Evolutionary conservation across 2,797 vertebrate species (phyloP), one percentile per base, ranked within the genome.

Genomic region (Centropyge bicolor): DNA sequence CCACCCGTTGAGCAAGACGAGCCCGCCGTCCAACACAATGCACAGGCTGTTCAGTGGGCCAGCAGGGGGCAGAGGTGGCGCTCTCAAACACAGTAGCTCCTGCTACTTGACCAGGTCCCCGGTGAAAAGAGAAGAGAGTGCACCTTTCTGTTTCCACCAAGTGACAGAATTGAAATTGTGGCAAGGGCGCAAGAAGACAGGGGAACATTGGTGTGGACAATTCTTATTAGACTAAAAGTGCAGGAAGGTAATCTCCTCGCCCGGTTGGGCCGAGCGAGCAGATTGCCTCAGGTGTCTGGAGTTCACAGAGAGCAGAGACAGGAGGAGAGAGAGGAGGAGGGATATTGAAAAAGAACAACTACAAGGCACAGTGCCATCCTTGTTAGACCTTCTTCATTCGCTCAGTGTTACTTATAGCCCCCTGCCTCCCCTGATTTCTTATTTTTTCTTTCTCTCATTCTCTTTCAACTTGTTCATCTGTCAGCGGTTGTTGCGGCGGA

Each of bases 271-370:
- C 56, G 27, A 36, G 24, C 41, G 78, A 85, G 74, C 72, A 82
- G 69, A 76, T 67, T 72, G 67, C 77, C 78, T 82, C 52, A 24
- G 80, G 79, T 66, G 76, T 69, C 63, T 64, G 9, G 45, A 64
- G 75, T 76, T 81, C 57, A 73, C 20, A 45, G 6, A 61, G 56
- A 88, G 45, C n/a, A 2, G 55, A 49, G 55, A 63, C 41, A 52
- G 57, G 36, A 62, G 48, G 27, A 24, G 57, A 75, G 69, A 61
- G 56, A 22, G n/a, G 54, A 38, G 54, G 65, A 19, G 24, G 52
- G 66, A 65, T 69, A 86, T 41, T 74, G 69, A 41, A 62, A 52
- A 56, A 48, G 80, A 74, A 82, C 81, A 54, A 52, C 55, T 40
- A 61, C 38, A 64, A 19, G 11, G 67, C 62, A 38, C 65, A 52